Evolutionary conservation across 1,140 invertebrate species (phyloP), one percentile per base, ranked within the genome.

Genomic region (Mylabris phalerata): DNA sequence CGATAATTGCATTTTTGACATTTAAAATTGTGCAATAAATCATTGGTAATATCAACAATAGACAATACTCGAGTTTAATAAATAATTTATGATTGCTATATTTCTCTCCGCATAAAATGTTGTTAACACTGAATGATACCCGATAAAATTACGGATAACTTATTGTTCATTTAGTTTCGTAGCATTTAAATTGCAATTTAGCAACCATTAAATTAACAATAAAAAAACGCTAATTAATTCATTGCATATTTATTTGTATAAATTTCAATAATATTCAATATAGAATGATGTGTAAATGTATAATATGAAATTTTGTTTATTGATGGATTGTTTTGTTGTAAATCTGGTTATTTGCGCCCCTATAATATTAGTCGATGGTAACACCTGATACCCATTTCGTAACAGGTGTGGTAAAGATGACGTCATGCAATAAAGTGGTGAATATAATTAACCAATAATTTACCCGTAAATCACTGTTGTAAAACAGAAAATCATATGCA

Each of bases 371-470:
- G 32, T 46, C 25, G 43, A 54, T 54, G 43, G 51, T 54, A 46
- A 46, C 51, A 54, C 51, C 51, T 54, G 51, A 46, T 54, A 54
- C 43, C 42, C 46, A 42, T 54, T 54, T 54, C 46, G 39, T 54
- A 54, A 54, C 51, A 54, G 51, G 51, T 54, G 51, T 54, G 51
- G 43, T 54, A 45, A 42, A 46, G 43, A 25, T 54, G 51, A 54
- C 51, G 51, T 54, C 51, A 54, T 54, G 51, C 51, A 25, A 54
- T 54, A 54, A 54, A 54, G 51, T 54, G 51, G 51, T 54, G 51
- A 54, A 54, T 54, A 46, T 46, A 54, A 54, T 54, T 54, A 13
- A 54, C 51, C 51, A 54, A 54, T 54, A 44, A 54, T 54, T 54
- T 54, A 27, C 51, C 51, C 51, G 42, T 54, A 54, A 54, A 54